Percentiles rank a stretch among this genome's conserved stretches.
phyloP scores from a whole-genome alignment of 2,888 invertebrate genomes.

The Orchesella flavescens region DNA sequence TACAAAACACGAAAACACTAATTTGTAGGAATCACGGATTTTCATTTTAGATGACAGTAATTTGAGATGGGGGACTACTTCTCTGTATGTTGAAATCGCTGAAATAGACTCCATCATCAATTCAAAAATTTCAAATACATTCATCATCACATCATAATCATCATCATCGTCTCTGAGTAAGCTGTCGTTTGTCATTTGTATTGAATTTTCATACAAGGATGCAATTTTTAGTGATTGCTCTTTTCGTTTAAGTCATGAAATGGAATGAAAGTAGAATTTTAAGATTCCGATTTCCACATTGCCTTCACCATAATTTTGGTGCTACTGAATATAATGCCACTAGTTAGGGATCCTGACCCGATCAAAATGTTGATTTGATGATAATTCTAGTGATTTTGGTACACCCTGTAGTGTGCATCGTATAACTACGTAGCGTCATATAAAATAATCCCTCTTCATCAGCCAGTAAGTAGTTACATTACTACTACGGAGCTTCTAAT shows the following conservation, averaged over 20 bases:
- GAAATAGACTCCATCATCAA: background rate
- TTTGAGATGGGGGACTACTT: background rate
- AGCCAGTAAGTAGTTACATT: too few relatives aligned
- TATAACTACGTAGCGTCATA: too few relatives aligned
- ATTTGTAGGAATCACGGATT: conserved; percentile 59
- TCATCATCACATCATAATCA: background rate
- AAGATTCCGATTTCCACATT: too few relatives aligned
- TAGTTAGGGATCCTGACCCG: background rate
- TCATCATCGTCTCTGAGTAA: background rate
- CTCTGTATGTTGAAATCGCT: background rate
- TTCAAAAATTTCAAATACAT: background rate
- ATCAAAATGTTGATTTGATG: background rate
- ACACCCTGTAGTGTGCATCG: background rate
- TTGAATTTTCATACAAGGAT: conserved; percentile 1
- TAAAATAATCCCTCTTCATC: too few relatives aligned
- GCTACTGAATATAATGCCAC: too few relatives aligned
- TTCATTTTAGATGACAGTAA: conserved; percentile 36
- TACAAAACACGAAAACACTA: conserved; percentile 46
- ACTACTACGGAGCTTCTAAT: background rate
- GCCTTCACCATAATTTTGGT: too few relatives aligned
- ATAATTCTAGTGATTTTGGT: conserved; percentile 6
- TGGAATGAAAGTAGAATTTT: background rate
- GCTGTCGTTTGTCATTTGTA: background rate
- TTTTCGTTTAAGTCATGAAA: background rate
- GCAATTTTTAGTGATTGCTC: background rate